Conservation (phyloP, 2,888 invertebrate species). For the Cylloceria caligata region DNA sequence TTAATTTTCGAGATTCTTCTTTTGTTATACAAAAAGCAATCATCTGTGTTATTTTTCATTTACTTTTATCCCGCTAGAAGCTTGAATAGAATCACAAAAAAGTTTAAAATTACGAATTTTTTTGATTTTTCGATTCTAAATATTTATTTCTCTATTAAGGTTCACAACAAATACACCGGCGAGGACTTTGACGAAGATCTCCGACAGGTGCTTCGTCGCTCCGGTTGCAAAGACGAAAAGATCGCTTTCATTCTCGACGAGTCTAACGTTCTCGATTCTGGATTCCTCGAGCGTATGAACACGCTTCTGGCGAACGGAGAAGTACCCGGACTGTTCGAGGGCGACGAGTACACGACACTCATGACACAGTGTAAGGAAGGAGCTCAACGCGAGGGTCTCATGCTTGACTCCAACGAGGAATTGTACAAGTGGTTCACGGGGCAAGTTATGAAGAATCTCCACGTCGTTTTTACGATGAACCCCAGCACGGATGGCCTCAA, state of each 20-base stretch:
- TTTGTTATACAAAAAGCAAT: too few relatives aligned
- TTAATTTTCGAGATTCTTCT: not conserved
- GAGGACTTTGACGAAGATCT: slow-evolving; percentile 99
- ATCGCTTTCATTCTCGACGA: slow-evolving; percentile 99
- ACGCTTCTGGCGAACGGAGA: slow-evolving; percentile 99
- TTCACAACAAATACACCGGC: slow-evolving; percentile 99
- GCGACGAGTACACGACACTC: slow-evolving; percentile 98
- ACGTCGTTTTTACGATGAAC: slow-evolving; percentile 99
- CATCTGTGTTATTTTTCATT: too few relatives aligned
- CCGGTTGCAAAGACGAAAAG: slow-evolving; percentile 98
- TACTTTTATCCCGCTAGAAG: slow-evolving; percentile 6
- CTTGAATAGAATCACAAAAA: not conserved
- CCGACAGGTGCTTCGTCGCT: slow-evolving; percentile 93
- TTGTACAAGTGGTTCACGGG: slow-evolving; percentile 99
- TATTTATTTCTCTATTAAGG: slow-evolving; percentile 85
- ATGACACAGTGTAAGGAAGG: slow-evolving; percentile 99
- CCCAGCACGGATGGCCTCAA: slow-evolving; percentile 99
- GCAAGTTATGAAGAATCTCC: slow-evolving; percentile 99
- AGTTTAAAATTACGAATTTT: slow-evolving; percentile 7
- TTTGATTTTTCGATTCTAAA: slow-evolving; percentile 4
- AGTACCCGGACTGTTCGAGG: slow-evolving; percentile 97
- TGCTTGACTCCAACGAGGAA: slow-evolving; percentile 99
- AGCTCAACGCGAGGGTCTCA: slow-evolving; percentile 98
- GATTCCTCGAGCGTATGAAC: slow-evolving; percentile 99
- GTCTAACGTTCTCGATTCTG: slow-evolving; percentile 99